phyloP scores from a whole-genome alignment of 2,888 invertebrate species.

The Drosophila emarginata region DNA sequence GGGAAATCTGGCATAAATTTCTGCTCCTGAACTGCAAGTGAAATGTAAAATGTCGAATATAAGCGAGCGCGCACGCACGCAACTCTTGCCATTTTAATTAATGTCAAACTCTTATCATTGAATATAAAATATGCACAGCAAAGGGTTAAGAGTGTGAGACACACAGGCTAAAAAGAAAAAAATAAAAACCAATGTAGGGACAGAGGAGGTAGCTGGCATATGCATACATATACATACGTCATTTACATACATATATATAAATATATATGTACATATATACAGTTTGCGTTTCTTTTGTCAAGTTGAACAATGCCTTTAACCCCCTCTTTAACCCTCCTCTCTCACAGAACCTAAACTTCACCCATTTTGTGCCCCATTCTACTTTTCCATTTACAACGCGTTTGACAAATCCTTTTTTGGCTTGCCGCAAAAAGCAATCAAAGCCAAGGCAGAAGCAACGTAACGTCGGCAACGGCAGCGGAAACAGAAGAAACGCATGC shows the following conservation, averaged over 20 bases:
- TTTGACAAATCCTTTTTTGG: conserved; percentile 47
- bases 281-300: conserved; percentile 61
- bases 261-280: conserved; percentile 45
- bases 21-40: conserved; percentile 34
- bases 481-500: conserved; percentile 54
- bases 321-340: background rate
- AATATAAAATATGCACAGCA: conserved; percentile 47
- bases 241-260: conserved; percentile 38
- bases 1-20: conserved; percentile 41
- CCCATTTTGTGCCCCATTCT: background rate
- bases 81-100: conserved; percentile 57
- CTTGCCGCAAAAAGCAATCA: conserved; percentile 67
- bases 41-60: conserved; percentile 48
- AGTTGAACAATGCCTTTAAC: conserved; percentile 56
- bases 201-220: conserved; percentile 3
- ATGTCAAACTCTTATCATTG: conserved; percentile 59
- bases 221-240: background rate
- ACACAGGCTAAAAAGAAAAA: conserved; percentile 3
- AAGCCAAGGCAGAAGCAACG: conserved; percentile 22
- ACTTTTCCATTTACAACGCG: conserved; percentile 6
- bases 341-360: background rate
- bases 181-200: background rate
- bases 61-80: conserved; percentile 41
- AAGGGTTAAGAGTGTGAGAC: background rate
- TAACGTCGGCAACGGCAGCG: conserved; percentile 21